phyloP scores from a whole-genome alignment of 2,797 vertebrate species.

The Eutrigla gurnardus region DNA sequence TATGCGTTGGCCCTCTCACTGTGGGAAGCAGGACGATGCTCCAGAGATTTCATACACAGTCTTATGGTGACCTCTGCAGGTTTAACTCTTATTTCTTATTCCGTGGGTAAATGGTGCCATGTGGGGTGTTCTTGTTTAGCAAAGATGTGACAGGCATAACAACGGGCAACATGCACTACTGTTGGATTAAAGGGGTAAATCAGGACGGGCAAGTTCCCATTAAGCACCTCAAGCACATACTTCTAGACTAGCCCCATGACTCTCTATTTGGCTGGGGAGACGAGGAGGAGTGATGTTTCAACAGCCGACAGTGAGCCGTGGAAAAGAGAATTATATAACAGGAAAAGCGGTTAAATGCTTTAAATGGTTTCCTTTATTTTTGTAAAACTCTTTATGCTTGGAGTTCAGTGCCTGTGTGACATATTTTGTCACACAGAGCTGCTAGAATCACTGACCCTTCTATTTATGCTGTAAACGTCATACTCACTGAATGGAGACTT shows the following conservation, averaged over 20 bases:
- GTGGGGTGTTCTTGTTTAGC: background rate
- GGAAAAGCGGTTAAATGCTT: background rate
- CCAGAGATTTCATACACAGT: constrained; percentile 36
- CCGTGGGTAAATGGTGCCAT: background rate
- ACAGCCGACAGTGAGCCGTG: background rate
- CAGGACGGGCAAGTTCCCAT: background rate
- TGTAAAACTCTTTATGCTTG: background rate
- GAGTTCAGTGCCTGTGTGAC: background rate
- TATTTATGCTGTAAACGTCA: too few relatives aligned
- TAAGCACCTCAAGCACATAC: background rate
- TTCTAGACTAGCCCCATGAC: background rate
- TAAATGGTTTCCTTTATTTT: background rate
- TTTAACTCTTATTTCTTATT: background rate
- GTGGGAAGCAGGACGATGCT: background rate
- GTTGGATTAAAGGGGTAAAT: background rate
- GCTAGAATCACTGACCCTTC: background rate
- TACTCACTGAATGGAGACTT: background rate
- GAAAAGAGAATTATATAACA: background rate
- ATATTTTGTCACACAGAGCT: background rate
- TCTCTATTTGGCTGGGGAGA: background rate
- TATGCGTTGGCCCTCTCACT: background rate
- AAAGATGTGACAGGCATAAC: background rate
- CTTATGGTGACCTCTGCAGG: constrained; percentile 70
- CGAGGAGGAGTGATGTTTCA: background rate
- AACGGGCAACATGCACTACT: background rate